A percentile compares a stretch with the other conserved stretches of the same genome.
Evolutionary conservation across 2,888 invertebrate species (phyloP).

Genomic region (Hesperia comma): DNA sequence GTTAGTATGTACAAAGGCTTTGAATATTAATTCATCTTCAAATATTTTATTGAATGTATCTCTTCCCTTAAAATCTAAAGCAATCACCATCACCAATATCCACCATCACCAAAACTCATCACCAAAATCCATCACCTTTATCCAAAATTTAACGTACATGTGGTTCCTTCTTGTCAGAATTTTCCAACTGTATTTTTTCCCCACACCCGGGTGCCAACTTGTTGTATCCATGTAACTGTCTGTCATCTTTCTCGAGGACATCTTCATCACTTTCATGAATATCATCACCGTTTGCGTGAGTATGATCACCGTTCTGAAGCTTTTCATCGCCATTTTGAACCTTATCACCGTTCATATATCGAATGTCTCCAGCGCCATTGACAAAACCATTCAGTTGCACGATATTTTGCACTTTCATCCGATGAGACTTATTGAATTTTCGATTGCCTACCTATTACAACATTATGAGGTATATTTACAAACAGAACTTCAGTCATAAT

Average conservation of each 20-base stretch:
- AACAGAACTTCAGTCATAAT: background rate
- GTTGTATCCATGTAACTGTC: constrained; percentile 67
- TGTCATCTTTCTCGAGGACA: constrained; percentile 44
- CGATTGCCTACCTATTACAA: constrained; percentile 57
- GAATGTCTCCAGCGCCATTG: background rate
- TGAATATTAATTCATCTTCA: too few relatives aligned
- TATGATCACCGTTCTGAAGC: constrained; percentile 41
- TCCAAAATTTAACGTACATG: constrained; percentile 59
- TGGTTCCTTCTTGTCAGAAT: constrained; percentile 69
- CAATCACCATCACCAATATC: background rate
- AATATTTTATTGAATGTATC: too few relatives aligned
- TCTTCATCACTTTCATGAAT: constrained; percentile 40
- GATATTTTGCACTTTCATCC: constrained; percentile 38
- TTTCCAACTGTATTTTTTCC: constrained; percentile 68
- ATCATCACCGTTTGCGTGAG: constrained; percentile 41
- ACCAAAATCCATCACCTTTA: constrained; percentile 46
- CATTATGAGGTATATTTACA: background rate
- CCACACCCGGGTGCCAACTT: constrained; percentile 68
- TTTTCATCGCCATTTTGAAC: constrained; percentile 30
- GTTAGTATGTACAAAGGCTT: too few relatives aligned
- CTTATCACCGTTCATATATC: constrained; percentile 2
- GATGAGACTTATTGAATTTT: constrained; percentile 47
- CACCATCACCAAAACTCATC: constrained; percentile 43
- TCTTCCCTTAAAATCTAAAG: too few relatives aligned
- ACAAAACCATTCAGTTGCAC: constrained; percentile 16